Conservation (phyloP, 2,113 vertebrate genomes). For the Takifugu flavidus region DNA sequence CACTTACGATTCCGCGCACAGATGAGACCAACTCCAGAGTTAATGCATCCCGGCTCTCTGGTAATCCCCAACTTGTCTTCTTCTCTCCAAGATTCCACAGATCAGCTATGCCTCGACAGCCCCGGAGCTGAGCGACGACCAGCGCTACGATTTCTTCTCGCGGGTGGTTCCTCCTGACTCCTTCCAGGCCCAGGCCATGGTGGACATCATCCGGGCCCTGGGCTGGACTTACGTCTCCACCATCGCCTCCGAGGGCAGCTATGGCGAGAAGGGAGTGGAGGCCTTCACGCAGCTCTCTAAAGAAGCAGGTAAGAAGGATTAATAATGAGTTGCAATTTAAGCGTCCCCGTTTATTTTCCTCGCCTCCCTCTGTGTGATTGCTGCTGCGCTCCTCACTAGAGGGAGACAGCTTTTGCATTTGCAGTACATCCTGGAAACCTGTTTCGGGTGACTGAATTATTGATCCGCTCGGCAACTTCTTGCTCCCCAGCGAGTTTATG, state of each 20-base stretch:
- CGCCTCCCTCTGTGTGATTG: slow-evolving; percentile 5
- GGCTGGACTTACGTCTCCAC: slow-evolving; percentile 98
- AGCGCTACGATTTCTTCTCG: slow-evolving; percentile 98
- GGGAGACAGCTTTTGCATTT: slow-evolving; percentile 33
- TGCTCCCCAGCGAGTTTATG: slow-evolving; percentile 31
- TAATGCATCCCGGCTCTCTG: neutral
- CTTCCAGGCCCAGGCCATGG: slow-evolving; percentile 98
- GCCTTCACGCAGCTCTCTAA: slow-evolving; percentile 96
- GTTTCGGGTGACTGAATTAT: slow-evolving; percentile 59
- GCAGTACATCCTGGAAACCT: slow-evolving; percentile 32
- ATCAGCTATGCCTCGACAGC: slow-evolving; percentile 98
- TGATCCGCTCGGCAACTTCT: slow-evolving; percentile 56
- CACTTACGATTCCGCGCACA: slow-evolving; percentile 15
- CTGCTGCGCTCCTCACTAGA: slow-evolving; percentile 4
- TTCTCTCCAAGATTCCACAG: slow-evolving; percentile 87
- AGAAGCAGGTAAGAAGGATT: slow-evolving; percentile 84
- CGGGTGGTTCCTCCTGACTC: slow-evolving; percentile 97
- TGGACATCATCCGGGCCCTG: slow-evolving; percentile 93
- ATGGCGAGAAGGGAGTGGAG: slow-evolving; percentile 96
- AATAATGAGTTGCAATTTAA: neutral
- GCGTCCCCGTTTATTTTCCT: neutral
- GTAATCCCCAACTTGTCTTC: neutral
- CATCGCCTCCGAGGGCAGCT: slow-evolving; percentile 94
- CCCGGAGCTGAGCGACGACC: slow-evolving; percentile 94
- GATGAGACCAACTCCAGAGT: slow-evolving; percentile 18